Evolutionary conservation across 1,140 invertebrate genomes (phyloP).

Genomic region (Aphaenogaster floridana): DNA sequence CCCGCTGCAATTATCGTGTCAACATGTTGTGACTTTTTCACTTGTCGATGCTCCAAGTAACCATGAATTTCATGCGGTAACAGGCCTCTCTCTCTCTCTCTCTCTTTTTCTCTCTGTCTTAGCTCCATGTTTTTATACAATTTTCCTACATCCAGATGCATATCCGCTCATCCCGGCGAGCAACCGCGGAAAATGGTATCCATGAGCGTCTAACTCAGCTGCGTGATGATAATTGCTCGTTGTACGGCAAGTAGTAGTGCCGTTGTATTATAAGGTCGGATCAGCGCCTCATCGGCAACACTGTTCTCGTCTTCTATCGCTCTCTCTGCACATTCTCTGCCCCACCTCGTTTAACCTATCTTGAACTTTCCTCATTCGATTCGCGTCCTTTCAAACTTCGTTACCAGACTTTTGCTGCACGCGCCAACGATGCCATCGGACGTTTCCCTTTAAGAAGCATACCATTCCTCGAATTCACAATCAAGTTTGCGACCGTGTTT

Average conservation of each 20-base stretch:
- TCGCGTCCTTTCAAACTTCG: constrained; percentile 44
- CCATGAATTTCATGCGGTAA: constrained; percentile 65
- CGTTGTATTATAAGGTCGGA: constrained; percentile 71
- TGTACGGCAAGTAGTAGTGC: constrained; percentile 74
- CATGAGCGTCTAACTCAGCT: constrained; percentile 45
- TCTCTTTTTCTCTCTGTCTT: not conserved
- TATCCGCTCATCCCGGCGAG: constrained; percentile 24
- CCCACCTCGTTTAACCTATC: constrained; percentile 15
- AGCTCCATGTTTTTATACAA: constrained; percentile 1
- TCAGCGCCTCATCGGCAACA: constrained; percentile 45
- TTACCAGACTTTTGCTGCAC: constrained; percentile 32
- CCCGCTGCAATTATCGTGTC: constrained; percentile 63
- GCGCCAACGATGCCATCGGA: constrained; percentile 24
- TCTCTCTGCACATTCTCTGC: not conserved
- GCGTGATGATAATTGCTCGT: constrained; percentile 78
- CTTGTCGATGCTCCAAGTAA: constrained; percentile 35
- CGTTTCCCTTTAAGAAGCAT: constrained; percentile 61
- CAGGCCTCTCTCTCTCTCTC: constrained; percentile 2
- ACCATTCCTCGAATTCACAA: constrained; percentile 62
- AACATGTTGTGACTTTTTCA: constrained; percentile 60
- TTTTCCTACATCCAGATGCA: constrained; percentile 44
- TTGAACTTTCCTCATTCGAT: constrained; percentile 53
- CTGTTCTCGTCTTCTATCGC: constrained; percentile 33
- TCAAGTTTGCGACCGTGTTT: constrained; percentile 67
- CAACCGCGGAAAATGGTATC: constrained; percentile 70